A percentile compares a stretch with the other conserved stretches of the same genome.
These are phyloP conservation scores for Lethrus apterus DNA, from an alignment of 1,140 invertebrate species.

Conservation along the genomic window DNA sequence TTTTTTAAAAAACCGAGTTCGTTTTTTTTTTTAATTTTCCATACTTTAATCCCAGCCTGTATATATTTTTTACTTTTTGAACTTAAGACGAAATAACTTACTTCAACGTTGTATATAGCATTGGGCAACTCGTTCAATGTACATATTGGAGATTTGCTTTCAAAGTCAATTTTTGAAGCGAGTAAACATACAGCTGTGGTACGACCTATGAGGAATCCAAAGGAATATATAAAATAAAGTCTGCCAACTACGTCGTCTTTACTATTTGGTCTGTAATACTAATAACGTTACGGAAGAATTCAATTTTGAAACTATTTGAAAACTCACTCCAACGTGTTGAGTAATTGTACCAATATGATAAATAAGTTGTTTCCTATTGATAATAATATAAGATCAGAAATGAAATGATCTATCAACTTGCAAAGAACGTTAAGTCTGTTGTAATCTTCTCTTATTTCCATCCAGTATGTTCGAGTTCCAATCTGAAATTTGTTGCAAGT, in stretches of 20 bases:
- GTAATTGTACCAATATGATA: constrained; percentile 14
- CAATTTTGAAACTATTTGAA: neutral
- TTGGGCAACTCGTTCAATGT: constrained; percentile 6
- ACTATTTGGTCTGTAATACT: neutral
- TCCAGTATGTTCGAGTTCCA: constrained; percentile 7
- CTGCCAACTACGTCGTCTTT: neutral
- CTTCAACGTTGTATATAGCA: constrained; percentile 16
- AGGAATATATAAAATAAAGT: constrained; percentile 16
- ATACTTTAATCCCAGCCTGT: too few relatives aligned
- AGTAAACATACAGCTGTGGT: constrained; percentile 9
- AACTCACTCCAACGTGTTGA: constrained; percentile 12
- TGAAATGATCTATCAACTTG: constrained; percentile 9
- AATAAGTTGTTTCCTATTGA: constrained; percentile 17
- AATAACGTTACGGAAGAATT: neutral
- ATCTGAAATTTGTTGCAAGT: constrained; percentile 6
- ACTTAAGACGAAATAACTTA: neutral
- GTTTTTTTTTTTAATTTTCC: too few relatives aligned
- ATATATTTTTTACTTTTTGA: neutral
- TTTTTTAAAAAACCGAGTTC: too few relatives aligned
- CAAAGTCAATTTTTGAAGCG: constrained; percentile 7
- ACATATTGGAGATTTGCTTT: constrained; percentile 5
- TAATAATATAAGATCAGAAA: constrained; percentile 12
- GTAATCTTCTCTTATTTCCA: constrained; percentile 14
- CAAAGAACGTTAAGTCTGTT: constrained; percentile 11
- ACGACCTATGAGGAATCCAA: constrained; percentile 9